Percentiles rank a stretch among this genome's conserved stretches.
Conservation (phyloP, 2,797 vertebrate species). For the Xenentodon cancila region DNA sequence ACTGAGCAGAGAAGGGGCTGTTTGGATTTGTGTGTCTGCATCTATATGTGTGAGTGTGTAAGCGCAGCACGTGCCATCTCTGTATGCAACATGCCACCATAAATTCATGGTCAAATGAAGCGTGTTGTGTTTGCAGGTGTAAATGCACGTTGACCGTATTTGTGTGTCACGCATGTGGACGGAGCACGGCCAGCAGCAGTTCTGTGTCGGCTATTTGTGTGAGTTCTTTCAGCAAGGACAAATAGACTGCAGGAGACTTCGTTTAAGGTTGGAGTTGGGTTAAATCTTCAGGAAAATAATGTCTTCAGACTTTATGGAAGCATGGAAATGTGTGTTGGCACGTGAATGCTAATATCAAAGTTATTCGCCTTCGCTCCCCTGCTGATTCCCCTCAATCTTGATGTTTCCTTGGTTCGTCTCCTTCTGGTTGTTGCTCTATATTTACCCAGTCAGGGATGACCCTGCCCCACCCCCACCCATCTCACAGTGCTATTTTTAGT, state of each 20-base stretch:
- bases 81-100: constrained; percentile 22
- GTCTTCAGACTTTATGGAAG: background rate
- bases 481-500: constrained; percentile 76
- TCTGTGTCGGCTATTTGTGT: too few species aligned
- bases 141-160: background rate
- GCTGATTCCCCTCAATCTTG: constrained; percentile 44
- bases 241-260: background rate
- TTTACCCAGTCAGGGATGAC: constrained; percentile 75
- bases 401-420: constrained; percentile 52
- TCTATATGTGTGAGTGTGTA: constrained; percentile 8
- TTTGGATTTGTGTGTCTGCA: constrained; percentile 31
- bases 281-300: background rate
- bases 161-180: background rate
- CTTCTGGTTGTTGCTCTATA: constrained; percentile 70
- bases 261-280: background rate
- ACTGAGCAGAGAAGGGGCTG: constrained; percentile 24
- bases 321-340: constrained; percentile 18
- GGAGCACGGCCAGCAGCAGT: background rate
- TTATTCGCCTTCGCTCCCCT: constrained; percentile 23
- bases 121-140: constrained; percentile 6
- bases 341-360: constrained; percentile 46
- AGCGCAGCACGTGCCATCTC: constrained; percentile 46
- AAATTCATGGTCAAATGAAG: background rate
- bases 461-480: constrained; percentile 54
- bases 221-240: background rate